These are phyloP conservation scores for Vireo altiloquus DNA, from an alignment of 2,113 vertebrate species.

Conservation along the genomic window DNA sequence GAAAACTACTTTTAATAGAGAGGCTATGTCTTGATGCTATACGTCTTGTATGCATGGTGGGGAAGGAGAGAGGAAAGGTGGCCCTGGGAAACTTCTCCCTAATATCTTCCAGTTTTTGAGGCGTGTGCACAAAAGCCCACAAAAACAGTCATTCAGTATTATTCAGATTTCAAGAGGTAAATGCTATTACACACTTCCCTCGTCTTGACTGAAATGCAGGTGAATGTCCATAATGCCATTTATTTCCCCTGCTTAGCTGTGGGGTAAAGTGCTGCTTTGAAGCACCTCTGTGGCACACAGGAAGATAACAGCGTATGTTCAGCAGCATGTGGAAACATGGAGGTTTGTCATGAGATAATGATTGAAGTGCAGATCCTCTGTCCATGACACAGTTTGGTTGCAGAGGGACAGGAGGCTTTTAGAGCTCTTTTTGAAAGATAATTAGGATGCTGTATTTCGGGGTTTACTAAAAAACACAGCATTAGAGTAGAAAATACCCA, in stretches of 20 bases:
- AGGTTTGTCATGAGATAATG: not conserved
- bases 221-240: not conserved
- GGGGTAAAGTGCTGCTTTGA: not conserved
- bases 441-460: not conserved
- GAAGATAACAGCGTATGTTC: not conserved
- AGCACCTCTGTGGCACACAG: not conserved
- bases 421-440: not conserved
- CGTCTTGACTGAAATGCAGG: not conserved
- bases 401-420: not conserved
- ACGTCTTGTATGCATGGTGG: rapidly evolving
- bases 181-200: not conserved
- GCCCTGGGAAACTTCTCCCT: not conserved
- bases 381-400: not conserved
- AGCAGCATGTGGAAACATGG: not conserved
- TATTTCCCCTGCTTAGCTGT: not conserved
- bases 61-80: not conserved
- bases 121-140: not conserved
- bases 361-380: not conserved
- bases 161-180: not conserved
- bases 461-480: not conserved
- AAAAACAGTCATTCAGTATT: not conserved
- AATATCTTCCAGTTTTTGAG: not conserved
- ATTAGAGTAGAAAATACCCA: not conserved
- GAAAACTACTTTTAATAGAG: not conserved
- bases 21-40: not conserved